A percentile compares a stretch with the other conserved stretches of the same genome.
Evolutionary conservation across 2,113 vertebrate species (phyloP).

Genomic region (Carettochelys insculpta): DNA sequence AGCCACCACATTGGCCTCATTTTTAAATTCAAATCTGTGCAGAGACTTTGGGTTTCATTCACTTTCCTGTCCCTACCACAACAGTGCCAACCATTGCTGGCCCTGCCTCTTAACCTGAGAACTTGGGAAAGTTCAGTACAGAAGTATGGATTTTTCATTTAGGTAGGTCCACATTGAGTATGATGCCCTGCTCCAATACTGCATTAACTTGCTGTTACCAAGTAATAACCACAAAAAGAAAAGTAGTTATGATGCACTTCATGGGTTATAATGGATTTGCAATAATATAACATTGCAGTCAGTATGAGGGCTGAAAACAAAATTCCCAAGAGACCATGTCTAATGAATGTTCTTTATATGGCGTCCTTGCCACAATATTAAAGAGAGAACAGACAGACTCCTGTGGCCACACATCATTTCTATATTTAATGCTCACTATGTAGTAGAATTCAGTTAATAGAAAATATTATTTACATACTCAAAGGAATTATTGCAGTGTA

Average conservation of each 20-base stretch:
- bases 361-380: neutral
- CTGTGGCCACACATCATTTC: neutral
- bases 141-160: neutral
- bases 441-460: neutral
- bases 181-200: neutral
- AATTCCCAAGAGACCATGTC: neutral
- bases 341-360: neutral
- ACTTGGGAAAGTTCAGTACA: neutral
- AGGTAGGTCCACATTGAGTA: neutral
- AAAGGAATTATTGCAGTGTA: rapidly evolving
- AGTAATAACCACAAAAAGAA: neutral
- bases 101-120: neutral
- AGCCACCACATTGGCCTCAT: neutral
- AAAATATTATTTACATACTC: neutral
- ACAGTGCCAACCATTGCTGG: neutral
- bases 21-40: neutral
- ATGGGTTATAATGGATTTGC: neutral
- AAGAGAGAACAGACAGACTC: neutral
- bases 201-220: neutral
- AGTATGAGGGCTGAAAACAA: neutral
- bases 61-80: neutral
- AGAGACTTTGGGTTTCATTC: neutral
- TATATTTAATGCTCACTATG: rapidly evolving
- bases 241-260: neutral
- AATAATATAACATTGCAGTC: neutral